These are phyloP conservation scores for Tetragonula clypearis DNA, from an alignment of 1,140 invertebrate species.

Conservation along the genomic window DNA sequence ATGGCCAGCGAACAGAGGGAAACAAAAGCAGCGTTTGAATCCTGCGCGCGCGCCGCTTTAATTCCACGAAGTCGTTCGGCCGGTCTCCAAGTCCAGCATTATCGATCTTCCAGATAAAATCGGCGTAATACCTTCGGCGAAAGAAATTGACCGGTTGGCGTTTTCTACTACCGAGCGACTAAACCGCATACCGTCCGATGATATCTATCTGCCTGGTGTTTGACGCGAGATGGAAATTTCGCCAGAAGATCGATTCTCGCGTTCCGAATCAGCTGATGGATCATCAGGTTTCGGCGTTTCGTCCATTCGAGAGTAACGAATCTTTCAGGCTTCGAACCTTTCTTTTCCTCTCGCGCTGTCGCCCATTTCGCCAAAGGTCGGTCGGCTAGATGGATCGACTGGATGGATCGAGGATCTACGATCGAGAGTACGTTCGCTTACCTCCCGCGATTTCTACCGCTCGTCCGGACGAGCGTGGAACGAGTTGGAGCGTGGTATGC, in stretches of 20 bases:
- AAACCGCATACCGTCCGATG: not conserved
- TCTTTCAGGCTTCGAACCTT: not conserved
- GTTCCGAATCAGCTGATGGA: not conserved
- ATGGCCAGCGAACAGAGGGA: not conserved
- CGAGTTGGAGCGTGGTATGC: not conserved
- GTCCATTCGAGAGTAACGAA: not conserved
- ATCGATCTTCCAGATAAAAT: slow-evolving; percentile 24
- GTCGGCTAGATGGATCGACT: not conserved
- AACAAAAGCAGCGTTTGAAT: slow-evolving; percentile 26
- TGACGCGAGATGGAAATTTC: slow-evolving; percentile 13
- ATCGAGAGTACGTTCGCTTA: not conserved
- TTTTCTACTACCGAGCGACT: not conserved
- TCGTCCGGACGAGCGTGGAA: not conserved
- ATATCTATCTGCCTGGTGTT: no score
- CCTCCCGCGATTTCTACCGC: not conserved
- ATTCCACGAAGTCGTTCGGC: slow-evolving; percentile 8
- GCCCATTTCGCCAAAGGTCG: not conserved
- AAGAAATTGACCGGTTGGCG: slow-evolving; percentile 19
- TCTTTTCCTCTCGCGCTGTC: not conserved
- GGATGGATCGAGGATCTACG: not conserved
- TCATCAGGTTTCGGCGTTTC: not conserved
- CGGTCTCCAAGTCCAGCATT: not conserved
- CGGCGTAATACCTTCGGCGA: not conserved
- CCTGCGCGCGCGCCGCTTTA: not conserved
- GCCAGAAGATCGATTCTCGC: slow-evolving; percentile 5